These are phyloP conservation scores for Mesembrinibis cayennensis DNA, from an alignment of 2,113 vertebrate species.

Conservation along the genomic window DNA sequence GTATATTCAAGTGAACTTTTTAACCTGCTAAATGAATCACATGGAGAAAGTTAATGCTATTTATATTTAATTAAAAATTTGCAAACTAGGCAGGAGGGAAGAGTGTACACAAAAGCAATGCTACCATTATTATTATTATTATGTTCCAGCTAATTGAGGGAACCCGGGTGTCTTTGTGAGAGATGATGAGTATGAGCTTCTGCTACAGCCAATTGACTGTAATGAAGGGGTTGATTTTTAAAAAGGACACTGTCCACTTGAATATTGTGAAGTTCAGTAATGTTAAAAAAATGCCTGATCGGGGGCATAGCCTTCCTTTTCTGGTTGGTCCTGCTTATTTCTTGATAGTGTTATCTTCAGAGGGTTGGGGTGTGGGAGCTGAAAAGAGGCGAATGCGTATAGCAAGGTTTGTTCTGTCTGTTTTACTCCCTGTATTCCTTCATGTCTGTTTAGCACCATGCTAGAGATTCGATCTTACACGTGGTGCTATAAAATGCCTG, in stretches of 20 bases:
- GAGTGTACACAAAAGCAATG: neutral
- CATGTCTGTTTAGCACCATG: neutral
- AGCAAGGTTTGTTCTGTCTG: neutral
- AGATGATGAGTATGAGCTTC: neutral
- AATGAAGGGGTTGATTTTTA: neutral
- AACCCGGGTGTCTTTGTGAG: neutral
- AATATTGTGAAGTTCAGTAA: neutral
- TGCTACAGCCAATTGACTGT: neutral
- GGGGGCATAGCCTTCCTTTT: neutral
- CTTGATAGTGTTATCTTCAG: neutral
- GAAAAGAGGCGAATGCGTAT: neutral
- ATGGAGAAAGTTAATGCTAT: neutral
- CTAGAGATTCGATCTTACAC: neutral
- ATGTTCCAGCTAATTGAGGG: neutral
- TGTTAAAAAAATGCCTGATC: neutral
- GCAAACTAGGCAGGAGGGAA: neutral
- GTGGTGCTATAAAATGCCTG: neutral
- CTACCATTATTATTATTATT: no score
- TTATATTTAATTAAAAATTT: constrained; percentile 35
- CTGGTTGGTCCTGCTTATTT: neutral
- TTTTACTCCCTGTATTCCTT: neutral
- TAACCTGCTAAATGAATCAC: neutral
- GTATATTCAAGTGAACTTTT: neutral
- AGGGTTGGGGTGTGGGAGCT: neutral
- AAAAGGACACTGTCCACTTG: neutral